Evolutionary conservation across 2,797 vertebrate genomes (phyloP).

Genomic region (Notolepis coatsorum): DNA sequence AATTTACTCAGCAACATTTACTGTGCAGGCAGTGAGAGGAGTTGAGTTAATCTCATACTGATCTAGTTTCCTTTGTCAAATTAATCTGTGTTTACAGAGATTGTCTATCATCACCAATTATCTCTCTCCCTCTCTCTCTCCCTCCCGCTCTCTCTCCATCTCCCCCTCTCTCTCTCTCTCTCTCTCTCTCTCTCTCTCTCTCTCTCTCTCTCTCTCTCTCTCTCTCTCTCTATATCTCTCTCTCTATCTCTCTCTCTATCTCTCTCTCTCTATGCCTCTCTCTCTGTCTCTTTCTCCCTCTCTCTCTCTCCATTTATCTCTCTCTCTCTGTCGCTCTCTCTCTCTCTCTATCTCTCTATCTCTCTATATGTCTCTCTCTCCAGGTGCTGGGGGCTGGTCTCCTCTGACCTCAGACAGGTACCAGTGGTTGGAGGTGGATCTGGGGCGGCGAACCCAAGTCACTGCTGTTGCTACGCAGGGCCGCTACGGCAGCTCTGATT

Average conservation of each 20-base stretch:
- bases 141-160: background rate
- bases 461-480: conserved; percentile 91
- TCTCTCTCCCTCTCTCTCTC: background rate
- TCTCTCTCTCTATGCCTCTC: background rate
- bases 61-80: no score
- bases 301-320: background rate
- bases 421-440: conserved; percentile 93
- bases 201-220: background rate
- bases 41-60: no score
- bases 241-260: background rate
- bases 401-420: conserved; percentile 83
- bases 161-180: conserved; percentile 6
- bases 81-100: no score
- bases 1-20: no score
- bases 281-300: conserved; percentile 6
- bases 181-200: background rate
- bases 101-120: no score
- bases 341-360: background rate
- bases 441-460: conserved; percentile 88
- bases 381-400: conserved; percentile 92
- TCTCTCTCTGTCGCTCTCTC: background rate
- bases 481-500: conserved; percentile 91
- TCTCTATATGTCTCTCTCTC: conserved; percentile 19
- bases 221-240: background rate
- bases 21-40: no score